Evolutionary conservation across 2,888 invertebrate species (phyloP).

Genomic region (Iselma pallidipennis): DNA sequence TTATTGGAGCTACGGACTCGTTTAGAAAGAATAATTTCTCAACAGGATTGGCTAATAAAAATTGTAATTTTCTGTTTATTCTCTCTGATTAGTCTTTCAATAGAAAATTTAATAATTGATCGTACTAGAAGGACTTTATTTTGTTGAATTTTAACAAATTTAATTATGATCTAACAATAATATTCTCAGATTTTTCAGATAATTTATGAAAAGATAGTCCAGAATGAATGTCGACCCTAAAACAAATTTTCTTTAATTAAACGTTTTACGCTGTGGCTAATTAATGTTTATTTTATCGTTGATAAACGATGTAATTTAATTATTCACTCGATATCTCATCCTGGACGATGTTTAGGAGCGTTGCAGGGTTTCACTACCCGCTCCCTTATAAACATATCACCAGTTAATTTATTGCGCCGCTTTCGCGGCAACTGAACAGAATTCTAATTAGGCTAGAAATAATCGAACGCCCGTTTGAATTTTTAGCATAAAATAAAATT

Average conservation of each 20-base stretch:
- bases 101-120: background rate
- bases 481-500: constrained; percentile 14
- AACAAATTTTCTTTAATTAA: constrained; percentile 40
- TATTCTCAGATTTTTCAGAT: background rate
- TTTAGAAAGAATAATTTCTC: constrained; percentile 17
- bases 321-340: constrained; percentile 37
- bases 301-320: constrained; percentile 42
- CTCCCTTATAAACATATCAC: constrained; percentile 35
- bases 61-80: constrained; percentile 23
- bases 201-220: constrained; percentile 14
- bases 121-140: too few species aligned
- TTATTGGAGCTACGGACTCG: constrained; percentile 13
- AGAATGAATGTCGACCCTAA: constrained; percentile 31
- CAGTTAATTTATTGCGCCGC: constrained; percentile 30
- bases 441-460: constrained; percentile 25
- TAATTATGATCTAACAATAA: background rate
- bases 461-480: constrained; percentile 21
- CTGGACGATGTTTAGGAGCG: constrained; percentile 32
- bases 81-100: constrained; percentile 17
- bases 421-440: constrained; percentile 25
- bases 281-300: constrained; percentile 42
- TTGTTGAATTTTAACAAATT: background rate
- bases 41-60: constrained; percentile 16
- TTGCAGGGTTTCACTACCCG: constrained; percentile 21
- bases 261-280: constrained; percentile 37